Evolutionary conservation across 2,797 vertebrate genomes (phyloP), one percentile per base, ranked within the genome.

Genomic region (Peromyscus melanophrys): DNA sequence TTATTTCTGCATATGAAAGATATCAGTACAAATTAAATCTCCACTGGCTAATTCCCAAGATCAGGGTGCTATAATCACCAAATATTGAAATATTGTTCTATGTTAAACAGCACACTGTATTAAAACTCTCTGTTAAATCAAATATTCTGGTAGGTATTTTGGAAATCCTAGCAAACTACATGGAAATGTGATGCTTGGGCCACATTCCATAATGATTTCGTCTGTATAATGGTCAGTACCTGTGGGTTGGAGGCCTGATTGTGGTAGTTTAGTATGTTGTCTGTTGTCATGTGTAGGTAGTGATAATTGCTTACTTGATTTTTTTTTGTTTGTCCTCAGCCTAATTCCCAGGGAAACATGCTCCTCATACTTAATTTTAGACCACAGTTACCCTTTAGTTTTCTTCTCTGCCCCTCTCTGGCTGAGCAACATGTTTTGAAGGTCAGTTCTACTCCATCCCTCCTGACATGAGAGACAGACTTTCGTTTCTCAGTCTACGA

Each of bases 1-100:
- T 69, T 13, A 93, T 80, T 97, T 97, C 95, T 94, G n/a, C n/a
- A 96, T 94, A 77, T 46, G 94, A 78, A 98, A 94, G 29, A 29
- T 82, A 46, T 81, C 37, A 78, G 43, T 77, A 96, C 52, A 97
- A 97, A 97, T 90, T 34, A 97, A 43, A 59, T 27, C 25, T 77
- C 85, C 89, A 95, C 25, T 91, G 97, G 96, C 81, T 96, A 97
- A 97, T 65, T 82, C 52, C 0, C 94, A 83, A 90, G 31, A 14
- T 19, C 75, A 67, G 86, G 17, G 92, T 91, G 1, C 21, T 4
- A 13, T 52, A 89, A 71, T 73, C 65, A 96, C 43, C 94, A 78
- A 95, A 94, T 71, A 85, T 31, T 80, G 76, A 75, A 96, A 63
- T 19, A 78, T 52, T 82, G 27, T 40, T 59, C 69, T 27, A 75